A percentile compares a stretch with the other conserved stretches of the same genome.
phyloP scores from a whole-genome alignment of 1,140 invertebrate genomes.

The roundworm (Caenorhabditis elegans) region DNA sequence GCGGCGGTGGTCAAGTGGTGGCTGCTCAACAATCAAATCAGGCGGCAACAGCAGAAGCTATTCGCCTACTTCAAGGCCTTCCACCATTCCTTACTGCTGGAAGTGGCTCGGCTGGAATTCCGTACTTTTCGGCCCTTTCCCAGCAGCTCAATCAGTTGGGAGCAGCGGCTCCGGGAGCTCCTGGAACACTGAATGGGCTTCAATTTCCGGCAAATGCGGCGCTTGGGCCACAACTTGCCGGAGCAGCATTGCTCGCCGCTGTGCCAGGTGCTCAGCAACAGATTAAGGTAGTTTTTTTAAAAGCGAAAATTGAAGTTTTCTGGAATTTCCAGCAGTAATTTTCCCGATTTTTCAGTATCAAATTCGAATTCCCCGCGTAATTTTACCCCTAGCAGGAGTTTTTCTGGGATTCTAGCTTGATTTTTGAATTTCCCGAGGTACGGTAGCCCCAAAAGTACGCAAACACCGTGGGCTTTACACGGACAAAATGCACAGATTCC shows the following conservation, averaged over 20 bases:
- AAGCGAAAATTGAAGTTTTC: too few relatives aligned
- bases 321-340: too few relatives aligned
- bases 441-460: too few relatives aligned
- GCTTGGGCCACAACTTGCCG: background rate
- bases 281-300: too few relatives aligned
- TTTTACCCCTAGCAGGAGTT: too few relatives aligned
- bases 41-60: background rate
- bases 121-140: background rate
- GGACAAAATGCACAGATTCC: too few relatives aligned
- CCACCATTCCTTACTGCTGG: background rate
- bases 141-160: background rate
- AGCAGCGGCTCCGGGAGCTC: background rate
- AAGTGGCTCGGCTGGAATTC: background rate
- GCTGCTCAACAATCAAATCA: background rate
- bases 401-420: too few relatives aligned
- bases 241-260: background rate
- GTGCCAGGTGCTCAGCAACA: background rate
- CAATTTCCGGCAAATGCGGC: background rate
- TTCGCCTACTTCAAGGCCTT: background rate
- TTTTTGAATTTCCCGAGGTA: too few relatives aligned
- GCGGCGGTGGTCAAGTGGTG: background rate
- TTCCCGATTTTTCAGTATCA: too few relatives aligned
- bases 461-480: too few relatives aligned
- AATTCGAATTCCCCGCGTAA: too few relatives aligned
- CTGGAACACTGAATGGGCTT: background rate